Base-by-base conservation (phyloP, 2,797 vertebrate genomes). In the Oophaga sylvatica region DNA sequence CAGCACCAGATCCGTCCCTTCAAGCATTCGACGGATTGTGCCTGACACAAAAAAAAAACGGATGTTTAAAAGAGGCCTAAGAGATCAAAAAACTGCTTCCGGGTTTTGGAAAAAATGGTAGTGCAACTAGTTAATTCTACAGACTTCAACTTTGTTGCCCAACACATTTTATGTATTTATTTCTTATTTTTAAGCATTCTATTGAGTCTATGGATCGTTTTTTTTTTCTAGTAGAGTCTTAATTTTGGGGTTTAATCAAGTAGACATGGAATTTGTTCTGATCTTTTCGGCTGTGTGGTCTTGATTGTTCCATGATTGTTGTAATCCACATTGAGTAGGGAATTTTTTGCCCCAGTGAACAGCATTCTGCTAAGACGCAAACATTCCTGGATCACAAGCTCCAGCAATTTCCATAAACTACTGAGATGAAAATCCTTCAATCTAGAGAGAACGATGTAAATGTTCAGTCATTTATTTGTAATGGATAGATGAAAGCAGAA, bases 401-500 rank as follows among this genome's bases (percentile, higher is more conserved):
- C 67, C 68, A 60, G n/a, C 70, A 57, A 73, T 75, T 62, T 84
- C 22, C 56, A 31, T 75, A 75, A 35, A 84, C 56, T 59, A 60
- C 82, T 70, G 29, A 84, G 68, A 59, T 35, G 82, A 84, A 75
- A 62, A 71, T 62, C 70, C 68, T 75, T 84, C 68, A 26, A 56
- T 56, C 45, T 76, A 19, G 31, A 73, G 31, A 84, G 68, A 62
- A 3, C 26, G 70, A 84, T 84, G 82, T 84, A 75, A 75, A 75
- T 71, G 57, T 84, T 84, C 82, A 84, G 56, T 85, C 71, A 78
- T 85, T 85, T 76, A 85, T 78, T 85, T 85, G 31, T 65, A 85
- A 85, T 77, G 73, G 83, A 85, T 77, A 78, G 75, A 76, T 76
- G 59, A 62, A 77, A 65, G 60, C 59, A 41, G 60, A 29, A 77